Base-by-base conservation (phyloP, 1,140 invertebrate species). In the Pachypeltis micranthus region DNA sequence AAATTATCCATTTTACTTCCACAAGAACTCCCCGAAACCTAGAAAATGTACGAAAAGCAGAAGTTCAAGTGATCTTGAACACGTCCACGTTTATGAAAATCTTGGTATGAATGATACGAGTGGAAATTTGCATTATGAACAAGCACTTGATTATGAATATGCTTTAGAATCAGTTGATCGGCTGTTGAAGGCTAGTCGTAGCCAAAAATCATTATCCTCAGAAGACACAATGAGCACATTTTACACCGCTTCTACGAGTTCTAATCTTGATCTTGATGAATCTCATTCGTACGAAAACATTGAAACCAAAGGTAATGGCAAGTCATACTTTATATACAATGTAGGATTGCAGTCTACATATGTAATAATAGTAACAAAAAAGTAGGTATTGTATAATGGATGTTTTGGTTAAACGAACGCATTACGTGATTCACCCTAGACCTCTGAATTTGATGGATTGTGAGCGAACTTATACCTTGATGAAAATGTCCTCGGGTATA, bases 71-170 rank as follows among this genome's bases (percentile, higher is more conserved):
- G 16, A 57, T 4, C 28, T 39, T 16, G 31, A 44, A 44, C 23
- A 63, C 29, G 25, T 44, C 19, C 47, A 51, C 31, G 29, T 27
- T 1, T 63, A 63, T 39, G 55, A 58, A n/a, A 63, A 63, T 44
- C 62, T 58, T 44, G 62, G 62, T 12, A 25, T 63, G 55, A 57
- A 55, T 25, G 57, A 16, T 58, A 58, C 62, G 34, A 19, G 57
- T 26, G 62, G 58, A 51, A 55, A 63, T 23, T 19, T 55, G 23
- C 34, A 44, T 28, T 58, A 28, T 4, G 24, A 58, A 7, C n/a
- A 58, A 26, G 27, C 28, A 27, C 28, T 63, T 10, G 62, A 63
- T 58, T 63, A 63, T 31, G 27, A 57, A 12, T 57, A 63, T 44
- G 62, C 62, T 26, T 23, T 63, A 23, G 54, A 63, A 34, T 58